Evolutionary conservation across 2,797 vertebrate genomes (phyloP), one percentile per base, ranked within the genome.

Genomic region (Bryconaethiops microstoma): DNA sequence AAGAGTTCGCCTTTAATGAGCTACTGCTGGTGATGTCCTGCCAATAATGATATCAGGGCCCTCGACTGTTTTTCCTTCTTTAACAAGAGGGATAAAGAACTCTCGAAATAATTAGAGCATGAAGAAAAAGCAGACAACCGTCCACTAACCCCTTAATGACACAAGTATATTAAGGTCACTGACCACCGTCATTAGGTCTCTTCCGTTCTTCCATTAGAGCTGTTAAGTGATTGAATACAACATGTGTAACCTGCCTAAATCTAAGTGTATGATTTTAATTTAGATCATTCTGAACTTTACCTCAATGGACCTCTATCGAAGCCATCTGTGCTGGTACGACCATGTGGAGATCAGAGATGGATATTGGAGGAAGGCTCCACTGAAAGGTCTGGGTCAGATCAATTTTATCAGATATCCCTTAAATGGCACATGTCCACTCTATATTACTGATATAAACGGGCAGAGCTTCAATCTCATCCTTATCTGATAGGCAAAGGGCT

Each of bases 251-350:
- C 17, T 39, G 16, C 16, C 7, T 16, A 8, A 29, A 39, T 39
- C 7, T 64, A 42, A 7, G 29, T 64, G 60, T 75, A 86, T 40
- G 88, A 71, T 87, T 85, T 29, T 7, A 86, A 90, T 88, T 90
- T 29, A 99, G 98, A 99, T 99, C 91, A 97, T 97, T 83, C 93
- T 99, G 90, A 99, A 99, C 92, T 99, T 99, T 93, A 99, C 98
- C 1, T 96, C 97, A 88, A 93, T 99, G 97, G 98, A 99, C 90
- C 87, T 99, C 82, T 99, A 99, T 94, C 96, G 97, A 87, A 99
- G 98, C 88, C 97, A 98, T 76, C 90, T 99, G 72, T 99, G 98
- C 92, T 99, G 98, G 98, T 99, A 99, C 7, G 98, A 99, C 92
- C 98, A 99, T 7, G 97, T 99, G 89, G 98, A 99, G 92, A 97